Conservation (phyloP, 2,888 invertebrate species). For the Dorcus parallelipipedus region DNA sequence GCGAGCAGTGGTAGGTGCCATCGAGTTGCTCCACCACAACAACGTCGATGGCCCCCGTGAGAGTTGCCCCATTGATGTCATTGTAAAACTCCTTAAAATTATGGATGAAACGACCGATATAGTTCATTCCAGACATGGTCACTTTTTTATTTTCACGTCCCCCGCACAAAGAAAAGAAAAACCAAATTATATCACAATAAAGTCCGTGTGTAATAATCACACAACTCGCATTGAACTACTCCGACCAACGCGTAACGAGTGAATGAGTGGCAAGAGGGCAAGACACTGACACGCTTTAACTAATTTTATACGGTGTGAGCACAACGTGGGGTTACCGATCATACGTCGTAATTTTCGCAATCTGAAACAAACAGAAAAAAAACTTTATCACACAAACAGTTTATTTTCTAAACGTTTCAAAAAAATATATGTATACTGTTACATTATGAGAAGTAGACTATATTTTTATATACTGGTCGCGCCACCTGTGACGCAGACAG, state of each 20-base stretch:
- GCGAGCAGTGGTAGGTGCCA: slow-evolving; percentile 92
- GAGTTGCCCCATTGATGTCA: slow-evolving; percentile 96
- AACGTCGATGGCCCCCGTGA: slow-evolving; percentile 98
- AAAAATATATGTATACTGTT: not conserved
- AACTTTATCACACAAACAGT: not conserved
- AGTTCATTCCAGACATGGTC: slow-evolving; percentile 72
- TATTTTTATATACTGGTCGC: too few relatives aligned
- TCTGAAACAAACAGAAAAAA: slow-evolving; percentile 10
- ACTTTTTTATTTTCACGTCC: slow-evolving; percentile 2
- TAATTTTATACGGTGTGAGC: slow-evolving; percentile 10
- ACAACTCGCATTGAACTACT: not conserved
- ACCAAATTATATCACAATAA: not conserved
- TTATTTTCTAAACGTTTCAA: not conserved
- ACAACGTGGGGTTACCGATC: slow-evolving; percentile 1
- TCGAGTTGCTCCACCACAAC: slow-evolving; percentile 96
- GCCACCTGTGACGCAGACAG: too few relatives aligned
- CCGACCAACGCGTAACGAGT: slow-evolving; percentile 1
- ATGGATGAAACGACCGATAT: slow-evolving; percentile 79
- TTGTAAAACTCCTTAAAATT: slow-evolving; percentile 96
- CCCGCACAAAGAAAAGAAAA: not conserved
- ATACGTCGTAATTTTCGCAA: slow-evolving; percentile 7
- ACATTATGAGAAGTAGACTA: too few relatives aligned
- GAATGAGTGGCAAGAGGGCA: slow-evolving; percentile 5
- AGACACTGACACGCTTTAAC: slow-evolving; percentile 6
- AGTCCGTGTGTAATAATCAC: not conserved